A percentile compares a stretch with the other conserved stretches of the same genome.
Evolutionary conservation across 1,140 invertebrate genomes (phyloP).

Genomic region (Dryas iulia): DNA sequence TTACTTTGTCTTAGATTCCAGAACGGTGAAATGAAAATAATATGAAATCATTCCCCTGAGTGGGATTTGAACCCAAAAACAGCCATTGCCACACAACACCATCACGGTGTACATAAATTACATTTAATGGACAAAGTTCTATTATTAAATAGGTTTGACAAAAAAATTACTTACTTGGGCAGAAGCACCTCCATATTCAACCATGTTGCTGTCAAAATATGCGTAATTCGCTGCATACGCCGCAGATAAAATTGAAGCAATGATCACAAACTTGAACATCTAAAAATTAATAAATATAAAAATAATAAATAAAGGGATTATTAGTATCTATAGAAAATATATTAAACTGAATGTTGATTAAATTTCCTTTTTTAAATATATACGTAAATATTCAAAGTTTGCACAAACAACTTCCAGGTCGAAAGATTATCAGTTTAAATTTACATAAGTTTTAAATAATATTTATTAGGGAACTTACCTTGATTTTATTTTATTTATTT

Average conservation of each 20-base stretch:
- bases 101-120: no score
- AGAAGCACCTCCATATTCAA: conserved; percentile 24
- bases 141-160: no score
- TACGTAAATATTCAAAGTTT: no score
- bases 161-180: conserved; percentile 19
- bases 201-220: conserved; percentile 23
- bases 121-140: no score
- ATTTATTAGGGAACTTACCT: neutral
- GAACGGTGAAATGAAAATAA: no score
- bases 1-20: no score
- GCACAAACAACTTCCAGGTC: neutral
- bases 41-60: no score
- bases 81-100: no score
- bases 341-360: neutral
- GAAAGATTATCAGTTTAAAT: neutral
- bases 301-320: neutral
- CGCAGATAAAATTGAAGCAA: conserved; percentile 11
- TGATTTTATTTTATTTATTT: neutral
- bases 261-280: conserved; percentile 24
- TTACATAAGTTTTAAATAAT: neutral
- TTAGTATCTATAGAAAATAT: neutral
- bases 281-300: conserved; percentile 20
- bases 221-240: conserved; percentile 9
- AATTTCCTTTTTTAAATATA: no score
- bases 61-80: no score